Base-by-base conservation (phyloP, 2,888 invertebrate species). In the Philonicus albiceps region DNA sequence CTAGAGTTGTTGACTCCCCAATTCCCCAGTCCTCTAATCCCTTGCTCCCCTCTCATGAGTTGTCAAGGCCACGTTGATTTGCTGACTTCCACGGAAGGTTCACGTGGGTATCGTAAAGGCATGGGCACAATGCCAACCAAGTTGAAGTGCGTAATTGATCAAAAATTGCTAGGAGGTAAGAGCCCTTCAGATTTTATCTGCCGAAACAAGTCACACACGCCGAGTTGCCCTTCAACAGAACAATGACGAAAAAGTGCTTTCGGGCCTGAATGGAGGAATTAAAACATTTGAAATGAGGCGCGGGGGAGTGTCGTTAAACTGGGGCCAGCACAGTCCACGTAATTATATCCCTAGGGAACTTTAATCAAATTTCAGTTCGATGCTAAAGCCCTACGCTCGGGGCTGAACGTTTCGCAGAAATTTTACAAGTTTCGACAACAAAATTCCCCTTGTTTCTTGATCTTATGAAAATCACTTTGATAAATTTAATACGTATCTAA, bases 141-240 rank as follows among this genome's bases (percentile, higher is more conserved):
- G 37, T 64, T 81, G 55, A 64, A 81, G 81, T 81, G 81, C 81
- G 81, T 81, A 81, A 81, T 81, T 81, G 81, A 81, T 81, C 81
- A 81, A 81, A 81, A 81, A 81, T 55, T 49, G 55, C 31, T 55
- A 34, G 55, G 19, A 81, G 64, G 64, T 55, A 55, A 55, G 55
- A 64, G 81, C 64, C 11, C 81, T 81, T n/a, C 4, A 64, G 81
- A 81, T 81, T 81, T 81, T 81, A 81, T 81, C 81, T 81, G 22
- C 31, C 81, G 34, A 55, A 81, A 55, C 55, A 34, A 64, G 81
- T 34, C 27, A 64, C 64, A 22, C 27, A 64, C 64, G 64, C 8
- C 27, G 11, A 22, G 7, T 3, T 19, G 13, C 22, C 7, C 11
- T 11, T 64, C 11, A 7, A 0, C 2, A 27, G 22, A 64, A 64